phyloP scores from a whole-genome alignment of 2,797 vertebrate species.

The Sebastes goodei region DNA sequence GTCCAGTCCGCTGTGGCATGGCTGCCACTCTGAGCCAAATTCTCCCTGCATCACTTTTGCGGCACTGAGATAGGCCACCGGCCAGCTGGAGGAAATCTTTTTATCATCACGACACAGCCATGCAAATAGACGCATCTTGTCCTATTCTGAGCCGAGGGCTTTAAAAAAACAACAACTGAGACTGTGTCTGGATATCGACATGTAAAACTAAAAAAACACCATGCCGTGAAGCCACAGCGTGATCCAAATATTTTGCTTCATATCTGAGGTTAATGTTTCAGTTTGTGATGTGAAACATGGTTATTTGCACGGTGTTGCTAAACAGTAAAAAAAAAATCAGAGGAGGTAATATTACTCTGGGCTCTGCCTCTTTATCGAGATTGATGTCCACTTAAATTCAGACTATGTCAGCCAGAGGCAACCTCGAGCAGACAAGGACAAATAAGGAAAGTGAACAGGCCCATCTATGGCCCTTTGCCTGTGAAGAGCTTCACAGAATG shows the following conservation, averaged over 20 bases:
- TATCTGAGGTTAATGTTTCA: conserved; percentile 39
- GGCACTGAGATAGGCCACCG: conserved; percentile 56
- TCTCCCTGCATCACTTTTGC: conserved; percentile 55
- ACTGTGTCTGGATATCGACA: conserved; percentile 10
- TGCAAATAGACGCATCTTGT: conserved; percentile 58
- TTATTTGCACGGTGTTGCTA: conserved; percentile 56
- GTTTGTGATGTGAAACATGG: conserved; percentile 43
- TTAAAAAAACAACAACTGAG: conserved; percentile 40
- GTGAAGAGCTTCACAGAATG: conserved; percentile 71
- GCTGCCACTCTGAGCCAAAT: conserved; percentile 67
- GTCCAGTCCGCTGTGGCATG: conserved; percentile 61
- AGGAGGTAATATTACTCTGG: conserved; percentile 62
- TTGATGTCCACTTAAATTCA: conserved; percentile 81
- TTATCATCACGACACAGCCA: conserved; percentile 72
- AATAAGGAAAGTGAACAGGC: conserved; percentile 77
- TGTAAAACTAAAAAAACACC: conserved; percentile 11
- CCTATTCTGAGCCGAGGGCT: conserved; percentile 27
- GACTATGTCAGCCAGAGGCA: conserved; percentile 76
- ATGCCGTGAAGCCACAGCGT: conserved; percentile 4
- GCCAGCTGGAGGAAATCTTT: conserved; percentile 69
- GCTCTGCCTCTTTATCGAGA: conserved; percentile 75
- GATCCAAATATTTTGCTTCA: conserved; percentile 25
- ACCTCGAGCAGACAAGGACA: conserved; percentile 81
- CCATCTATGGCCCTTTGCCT: conserved; percentile 73
- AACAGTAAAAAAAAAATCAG: conserved; percentile 32